Conservation (phyloP, 1,140 invertebrate genomes). For the Sycobia sp. region DNA sequence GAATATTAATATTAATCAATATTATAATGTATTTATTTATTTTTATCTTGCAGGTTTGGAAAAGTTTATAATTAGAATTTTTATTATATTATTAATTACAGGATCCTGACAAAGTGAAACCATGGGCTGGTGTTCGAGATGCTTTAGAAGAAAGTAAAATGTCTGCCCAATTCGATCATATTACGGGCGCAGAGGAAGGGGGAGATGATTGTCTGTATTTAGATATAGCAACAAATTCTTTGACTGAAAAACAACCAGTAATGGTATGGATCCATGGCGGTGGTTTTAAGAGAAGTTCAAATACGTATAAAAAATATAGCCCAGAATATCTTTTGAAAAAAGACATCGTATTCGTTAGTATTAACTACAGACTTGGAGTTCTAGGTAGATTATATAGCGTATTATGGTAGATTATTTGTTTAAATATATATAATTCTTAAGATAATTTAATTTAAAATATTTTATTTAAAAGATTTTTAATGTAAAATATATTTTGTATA, state of each 20-base stretch:
- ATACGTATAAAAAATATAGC: conserved; percentile 50
- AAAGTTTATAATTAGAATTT: no score
- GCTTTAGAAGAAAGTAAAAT: conserved; percentile 36
- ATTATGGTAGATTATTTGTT: neutral
- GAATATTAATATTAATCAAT: no score
- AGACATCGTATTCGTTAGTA: conserved; percentile 65
- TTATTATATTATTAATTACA: conserved; percentile 26
- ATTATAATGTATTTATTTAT: no score
- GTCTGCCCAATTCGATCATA: conserved; percentile 34
- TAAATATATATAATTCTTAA: conserved; percentile 1
- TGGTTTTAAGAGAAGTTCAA: conserved; percentile 64
- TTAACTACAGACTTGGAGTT: conserved; percentile 69
- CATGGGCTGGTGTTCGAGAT: conserved; percentile 44
- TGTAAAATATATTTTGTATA: no score
- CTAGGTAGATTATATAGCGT: conserved; percentile 63
- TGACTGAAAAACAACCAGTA: conserved; percentile 64
- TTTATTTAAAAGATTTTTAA: conserved; percentile 1
- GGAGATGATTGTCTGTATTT: conserved; percentile 80
- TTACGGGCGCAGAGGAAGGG: conserved; percentile 50
- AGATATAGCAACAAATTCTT: conserved; percentile 75
- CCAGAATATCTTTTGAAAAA: conserved; percentile 63
- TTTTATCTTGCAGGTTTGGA: no score
- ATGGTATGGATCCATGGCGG: conserved; percentile 78
- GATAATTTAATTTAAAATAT: neutral
- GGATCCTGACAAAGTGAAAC: conserved; percentile 41